Conservation (phyloP, 2,888 invertebrate genomes). For the Eristalis pertinax region DNA sequence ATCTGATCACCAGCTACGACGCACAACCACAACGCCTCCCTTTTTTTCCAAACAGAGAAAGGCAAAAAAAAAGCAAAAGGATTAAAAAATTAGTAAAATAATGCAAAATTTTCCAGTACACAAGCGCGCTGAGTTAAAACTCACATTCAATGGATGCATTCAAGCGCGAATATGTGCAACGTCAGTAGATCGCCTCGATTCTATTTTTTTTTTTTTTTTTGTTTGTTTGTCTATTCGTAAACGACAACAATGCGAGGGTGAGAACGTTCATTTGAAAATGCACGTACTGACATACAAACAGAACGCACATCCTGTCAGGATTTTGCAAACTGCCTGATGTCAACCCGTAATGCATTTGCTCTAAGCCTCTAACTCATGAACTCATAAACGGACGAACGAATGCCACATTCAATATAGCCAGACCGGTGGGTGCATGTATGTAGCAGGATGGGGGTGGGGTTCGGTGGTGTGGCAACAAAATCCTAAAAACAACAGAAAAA, state of each 20-base stretch:
- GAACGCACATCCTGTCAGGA: conserved; percentile 38
- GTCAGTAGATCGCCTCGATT: background rate
- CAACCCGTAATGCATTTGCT: conserved; percentile 34
- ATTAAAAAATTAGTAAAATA: background rate
- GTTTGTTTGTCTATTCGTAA: too few relatives aligned
- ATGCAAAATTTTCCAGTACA: conserved; percentile 1
- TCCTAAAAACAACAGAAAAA: conserved; percentile 24
- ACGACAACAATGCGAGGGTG: background rate
- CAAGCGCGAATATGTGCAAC: conserved; percentile 17
- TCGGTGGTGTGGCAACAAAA: background rate
- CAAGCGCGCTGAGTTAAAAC: background rate
- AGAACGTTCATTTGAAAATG: background rate
- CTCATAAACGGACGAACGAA: background rate
- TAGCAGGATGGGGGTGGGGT: too few relatives aligned
- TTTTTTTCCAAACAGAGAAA: background rate
- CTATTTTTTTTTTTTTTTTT: background rate
- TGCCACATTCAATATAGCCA: conserved; percentile 15
- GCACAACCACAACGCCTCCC: background rate
- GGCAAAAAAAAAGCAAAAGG: background rate
- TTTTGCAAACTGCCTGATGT: conserved; percentile 29
- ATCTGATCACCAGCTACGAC: background rate
- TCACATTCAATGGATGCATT: conserved; percentile 1
- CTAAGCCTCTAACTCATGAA: conserved; percentile 26
- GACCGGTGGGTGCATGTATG: background rate
- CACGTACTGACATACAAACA: conserved; percentile 1